phyloP scores from a whole-genome alignment of 2,113 vertebrate genomes.

The Orientallactaga bullata region DNA sequence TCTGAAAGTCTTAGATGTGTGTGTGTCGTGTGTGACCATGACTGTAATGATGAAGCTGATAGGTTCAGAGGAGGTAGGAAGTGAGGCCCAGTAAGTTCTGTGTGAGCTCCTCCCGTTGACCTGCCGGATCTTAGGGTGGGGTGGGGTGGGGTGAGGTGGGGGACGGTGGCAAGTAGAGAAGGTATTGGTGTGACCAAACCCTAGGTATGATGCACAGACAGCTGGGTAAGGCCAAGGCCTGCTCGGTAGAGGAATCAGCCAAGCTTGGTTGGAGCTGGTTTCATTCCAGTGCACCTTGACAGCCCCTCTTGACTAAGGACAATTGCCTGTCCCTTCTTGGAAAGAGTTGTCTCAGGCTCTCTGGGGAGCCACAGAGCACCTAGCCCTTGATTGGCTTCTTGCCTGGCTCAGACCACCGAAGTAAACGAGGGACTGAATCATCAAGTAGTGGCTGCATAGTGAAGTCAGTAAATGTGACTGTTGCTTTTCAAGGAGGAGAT shows the following conservation, averaged over 20 bases:
- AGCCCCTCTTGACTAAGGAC: not conserved
- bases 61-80: not conserved
- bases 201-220: not conserved
- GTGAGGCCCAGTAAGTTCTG: not conserved
- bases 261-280: not conserved
- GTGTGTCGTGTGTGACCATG: not conserved
- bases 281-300: not conserved
- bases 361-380: not conserved
- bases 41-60: not conserved
- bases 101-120: not conserved
- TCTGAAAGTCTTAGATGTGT: not conserved
- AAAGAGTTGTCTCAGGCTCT: not conserved
- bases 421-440: not conserved
- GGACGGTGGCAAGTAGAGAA: not conserved
- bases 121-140: not conserved
- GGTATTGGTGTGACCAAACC: not conserved
- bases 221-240: not conserved
- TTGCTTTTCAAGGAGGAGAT: slow-evolving; percentile 93
- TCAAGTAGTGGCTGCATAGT: not conserved
- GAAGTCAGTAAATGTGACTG: not conserved
- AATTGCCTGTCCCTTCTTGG: not conserved
- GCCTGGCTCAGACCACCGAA: not conserved
- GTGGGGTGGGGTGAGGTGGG: not conserved
- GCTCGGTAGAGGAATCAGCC: not conserved
- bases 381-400: not conserved